Evolutionary conservation across 2,113 vertebrate genomes (phyloP), one percentile per base, ranked within the genome.

Genomic region (Dermatemys mawii): DNA sequence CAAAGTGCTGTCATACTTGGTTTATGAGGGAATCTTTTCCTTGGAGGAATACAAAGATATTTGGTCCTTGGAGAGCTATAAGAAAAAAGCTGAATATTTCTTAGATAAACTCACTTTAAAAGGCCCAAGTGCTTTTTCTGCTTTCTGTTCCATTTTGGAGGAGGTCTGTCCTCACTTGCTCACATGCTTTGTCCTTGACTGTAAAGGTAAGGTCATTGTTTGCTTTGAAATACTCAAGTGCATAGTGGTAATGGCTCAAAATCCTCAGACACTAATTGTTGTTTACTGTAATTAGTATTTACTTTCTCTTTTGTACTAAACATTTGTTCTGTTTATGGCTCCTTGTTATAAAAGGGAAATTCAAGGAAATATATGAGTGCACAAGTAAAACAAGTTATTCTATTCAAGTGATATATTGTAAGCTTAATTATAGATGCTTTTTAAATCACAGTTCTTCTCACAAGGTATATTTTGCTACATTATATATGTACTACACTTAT

Each of bases 161-260:
- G 98, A 99, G 92, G 98, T 99, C 95, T 98, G 98, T 94, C 99
- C 99, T 93, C 98, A 98, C 96, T 98, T 99, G 97, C 98, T 99
- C 49, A 98, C 98, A 96, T 98, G 98, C 93, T 98, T 99, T 95
- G 98, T 99, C 89, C 97, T 99, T 96, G 98, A 99, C 85, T 98
- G 96, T 96, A 98, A 99, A 99, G 99, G 99, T 99, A 99, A 97
- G 98, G 90, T 87, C 57, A 92, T 9, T 38, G 67, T 87, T 95
- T 81, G 67, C 93, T 97, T 85, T 86, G 92, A 92, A 96, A 97
- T 88, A 79, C 90, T 97, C 97, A 96, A 96, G 91, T 94, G 89
- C 88, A 88, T 96, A 96, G 93, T 93, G 82, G 87, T 93, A 96
- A 97, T 35, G 95, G 96, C 94, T 95, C 60, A 76, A 82, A 96